These are phyloP conservation scores for Polietes domitor DNA, from an alignment of 2,888 invertebrate genomes.

Conservation along the genomic window DNA sequence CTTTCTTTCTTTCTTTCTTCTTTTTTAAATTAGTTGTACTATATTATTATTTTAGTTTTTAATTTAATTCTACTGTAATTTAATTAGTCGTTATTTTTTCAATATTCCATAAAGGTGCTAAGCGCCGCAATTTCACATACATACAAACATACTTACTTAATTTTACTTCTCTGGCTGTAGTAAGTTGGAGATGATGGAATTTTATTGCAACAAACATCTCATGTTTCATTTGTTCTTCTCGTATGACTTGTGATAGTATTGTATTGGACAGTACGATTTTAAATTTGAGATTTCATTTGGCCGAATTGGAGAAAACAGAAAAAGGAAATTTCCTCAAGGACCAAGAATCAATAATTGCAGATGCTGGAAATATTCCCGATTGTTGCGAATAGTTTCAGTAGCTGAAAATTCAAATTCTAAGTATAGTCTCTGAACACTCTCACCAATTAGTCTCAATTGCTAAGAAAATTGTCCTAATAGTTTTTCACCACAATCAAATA, in stretches of 20 bases:
- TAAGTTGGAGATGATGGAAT: neutral
- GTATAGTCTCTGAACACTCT: too few species aligned
- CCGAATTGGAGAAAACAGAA: too few species aligned
- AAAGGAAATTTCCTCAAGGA: too few species aligned
- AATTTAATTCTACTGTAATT: conserved; percentile 27
- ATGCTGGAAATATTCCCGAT: too few species aligned
- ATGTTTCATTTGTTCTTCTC: neutral
- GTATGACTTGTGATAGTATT: conserved; percentile 8
- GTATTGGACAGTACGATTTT: neutral
- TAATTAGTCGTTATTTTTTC: conserved; percentile 25
- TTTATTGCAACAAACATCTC: neutral
- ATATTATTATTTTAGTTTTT: conserved; percentile 32
- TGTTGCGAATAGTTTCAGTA: too few species aligned
- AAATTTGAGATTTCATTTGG: too few species aligned
- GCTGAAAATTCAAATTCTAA: too few species aligned
- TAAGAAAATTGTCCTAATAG: too few species aligned
- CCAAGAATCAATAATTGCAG: too few species aligned
- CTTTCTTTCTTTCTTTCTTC: conserved; percentile 33
- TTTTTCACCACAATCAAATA: too few species aligned
- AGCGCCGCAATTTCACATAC: conserved; percentile 29
- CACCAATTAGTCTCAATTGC: too few species aligned
- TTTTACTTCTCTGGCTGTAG: conserved; percentile 12
- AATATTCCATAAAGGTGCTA: conserved; percentile 50
- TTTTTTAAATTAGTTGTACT: conserved; percentile 33
- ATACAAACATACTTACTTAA: neutral